Base-by-base conservation (phyloP, 2,113 vertebrate genomes). In the Uria lomvia region DNA sequence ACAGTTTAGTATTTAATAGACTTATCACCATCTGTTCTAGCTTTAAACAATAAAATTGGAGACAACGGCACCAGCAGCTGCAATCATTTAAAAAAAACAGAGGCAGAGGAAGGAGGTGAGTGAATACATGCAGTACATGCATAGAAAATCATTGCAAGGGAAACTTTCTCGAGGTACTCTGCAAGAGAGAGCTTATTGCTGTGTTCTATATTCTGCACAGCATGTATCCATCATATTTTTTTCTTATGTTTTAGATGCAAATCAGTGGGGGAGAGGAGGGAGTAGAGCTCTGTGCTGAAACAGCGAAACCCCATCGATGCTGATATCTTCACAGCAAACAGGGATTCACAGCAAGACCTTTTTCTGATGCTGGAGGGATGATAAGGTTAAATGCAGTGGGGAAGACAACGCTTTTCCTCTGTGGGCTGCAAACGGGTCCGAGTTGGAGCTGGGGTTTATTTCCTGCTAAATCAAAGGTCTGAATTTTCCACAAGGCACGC, bases 41-140 rank as follows among this genome's bases (percentile, higher is more conserved):
- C 73, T 91, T 96, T 94, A 94, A 97, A 95, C 94, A 94, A 94
- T 94, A 94, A 95, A 95, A 81, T 75, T 8, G 2, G 56, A 96
- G 52, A 80, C 67, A 93, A 96, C 0, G 0, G 82, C 93, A 92
- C 38, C 52, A 88, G 68, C 67, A 91, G 86, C 47, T 92, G 79
- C 88, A 83, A 82, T 66, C 49, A 34, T 55, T 73, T 18, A 6
- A 32, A 47, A 20, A 42, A 21, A 49, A 16, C 12, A 32, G 15
- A 76, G 67, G 12, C 5, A 73, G 55, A 80, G 67, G 43, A 84
- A 84, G 49, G 55, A 90, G n/a, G 26, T 18, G 34, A 80, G 76
- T 23, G 40, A 75, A 80, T 42, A 36, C 40, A 78, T 30, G 26
- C 8, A 30, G 45, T 42, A 75, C 60, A 72, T 23, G 45, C 3